Conservation (phyloP, 2,797 vertebrate species). For the Allobates femoralis region DNA sequence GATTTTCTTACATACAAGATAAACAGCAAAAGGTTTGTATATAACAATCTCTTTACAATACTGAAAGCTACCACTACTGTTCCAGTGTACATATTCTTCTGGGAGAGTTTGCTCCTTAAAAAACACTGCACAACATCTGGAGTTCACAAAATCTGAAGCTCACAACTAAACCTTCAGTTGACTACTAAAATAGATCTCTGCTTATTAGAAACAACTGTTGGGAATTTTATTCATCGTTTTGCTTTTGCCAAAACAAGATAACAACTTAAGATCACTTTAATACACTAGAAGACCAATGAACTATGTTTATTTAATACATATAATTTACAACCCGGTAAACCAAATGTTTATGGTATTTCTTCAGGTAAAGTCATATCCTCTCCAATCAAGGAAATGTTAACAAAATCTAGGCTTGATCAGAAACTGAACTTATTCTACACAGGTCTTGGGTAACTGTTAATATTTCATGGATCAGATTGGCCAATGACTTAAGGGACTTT, state of each 20-base stretch:
- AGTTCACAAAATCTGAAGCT: constrained; percentile 98
- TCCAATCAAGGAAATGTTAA: constrained; percentile 82
- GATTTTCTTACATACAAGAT: constrained; percentile 94
- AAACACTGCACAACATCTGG: constrained; percentile 93
- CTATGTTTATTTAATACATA: constrained; percentile 89
- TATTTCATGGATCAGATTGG: not conserved
- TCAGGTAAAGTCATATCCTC: constrained; percentile 87
- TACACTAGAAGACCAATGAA: constrained; percentile 94
- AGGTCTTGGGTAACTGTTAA: constrained; percentile 56
- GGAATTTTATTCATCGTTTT: constrained; percentile 80
- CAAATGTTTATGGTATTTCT: constrained; percentile 79
- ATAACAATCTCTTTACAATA: constrained; percentile 98
- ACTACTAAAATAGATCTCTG: constrained; percentile 99
- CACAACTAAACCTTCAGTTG: constrained; percentile 97
- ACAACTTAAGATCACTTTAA: constrained; percentile 92
- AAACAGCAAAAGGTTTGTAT: constrained; percentile 94
- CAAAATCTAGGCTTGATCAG: constrained; percentile 71
- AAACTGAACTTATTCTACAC: constrained; percentile 71
- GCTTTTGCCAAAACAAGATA: constrained; percentile 87
- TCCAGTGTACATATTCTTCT: constrained; percentile 88
- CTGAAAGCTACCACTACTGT: constrained; percentile 95
- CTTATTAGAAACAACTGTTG: constrained; percentile 93
- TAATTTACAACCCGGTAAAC: constrained; percentile 90
- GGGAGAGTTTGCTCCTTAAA: constrained; percentile 73
- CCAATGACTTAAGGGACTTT: not conserved